Percentiles rank a stretch among this genome's conserved stretches.
Conservation (phyloP, 2,113 vertebrate genomes). For the Amblyornis subalaris region DNA sequence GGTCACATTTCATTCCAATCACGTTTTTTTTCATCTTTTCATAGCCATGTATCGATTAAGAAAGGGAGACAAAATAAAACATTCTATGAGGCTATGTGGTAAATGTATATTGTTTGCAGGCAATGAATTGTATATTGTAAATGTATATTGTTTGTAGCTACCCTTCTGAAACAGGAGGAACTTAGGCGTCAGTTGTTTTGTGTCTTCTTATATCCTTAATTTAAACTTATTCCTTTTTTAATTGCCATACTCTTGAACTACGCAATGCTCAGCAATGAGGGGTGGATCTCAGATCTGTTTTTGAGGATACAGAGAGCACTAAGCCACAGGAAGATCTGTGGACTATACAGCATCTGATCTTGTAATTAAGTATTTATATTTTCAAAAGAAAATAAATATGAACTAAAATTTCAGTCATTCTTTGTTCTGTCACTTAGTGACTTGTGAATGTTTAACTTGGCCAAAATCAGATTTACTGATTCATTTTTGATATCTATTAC, state of each 20-base stretch:
- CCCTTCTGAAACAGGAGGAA: background rate
- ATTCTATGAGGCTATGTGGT: background rate
- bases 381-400: background rate
- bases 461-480: background rate
- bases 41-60: background rate
- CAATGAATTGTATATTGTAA: background rate
- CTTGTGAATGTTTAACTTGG: background rate
- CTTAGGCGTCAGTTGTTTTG: background rate
- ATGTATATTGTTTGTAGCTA: background rate
- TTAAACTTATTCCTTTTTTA: background rate
- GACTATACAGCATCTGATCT: background rate
- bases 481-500: background rate
- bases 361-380: background rate
- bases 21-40: background rate
- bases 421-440: background rate
- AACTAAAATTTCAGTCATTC: background rate
- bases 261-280: background rate
- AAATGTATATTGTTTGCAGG: background rate
- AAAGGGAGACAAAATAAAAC: background rate
- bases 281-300: background rate
- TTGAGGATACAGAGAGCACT: background rate
- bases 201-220: background rate
- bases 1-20: background rate
- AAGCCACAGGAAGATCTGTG: background rate
- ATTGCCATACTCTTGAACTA: background rate